A percentile compares a stretch with the other conserved stretches of the same genome.
Evolutionary conservation across 2,888 invertebrate species (phyloP).

Genomic region (Argynnis bischoffii): DNA sequence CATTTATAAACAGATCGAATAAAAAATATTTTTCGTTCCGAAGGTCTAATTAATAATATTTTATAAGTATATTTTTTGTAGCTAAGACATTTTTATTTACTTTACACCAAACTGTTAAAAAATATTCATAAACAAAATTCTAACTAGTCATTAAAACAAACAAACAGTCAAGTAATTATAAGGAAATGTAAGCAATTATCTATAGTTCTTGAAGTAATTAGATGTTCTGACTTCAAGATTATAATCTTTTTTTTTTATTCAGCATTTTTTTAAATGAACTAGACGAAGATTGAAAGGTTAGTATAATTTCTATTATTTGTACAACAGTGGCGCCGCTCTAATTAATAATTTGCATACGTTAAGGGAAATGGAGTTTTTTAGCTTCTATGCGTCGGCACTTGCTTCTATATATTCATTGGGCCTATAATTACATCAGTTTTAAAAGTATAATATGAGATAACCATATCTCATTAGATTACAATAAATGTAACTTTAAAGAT

Average conservation of each 20-base stretch:
- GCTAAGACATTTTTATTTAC: too few species aligned
- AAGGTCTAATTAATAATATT: too few species aligned
- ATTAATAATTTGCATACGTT: constrained; percentile 14
- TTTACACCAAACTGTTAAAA: not conserved
- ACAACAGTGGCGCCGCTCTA: constrained; percentile 9
- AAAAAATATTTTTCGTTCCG: too few species aligned
- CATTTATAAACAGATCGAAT: too few species aligned
- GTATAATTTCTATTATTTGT: constrained; percentile 5
- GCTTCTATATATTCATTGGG: too few species aligned
- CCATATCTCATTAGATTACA: too few species aligned
- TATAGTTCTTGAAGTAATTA: constrained; percentile 13
- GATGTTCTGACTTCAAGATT: constrained; percentile 4
- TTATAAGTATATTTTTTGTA: too few species aligned
- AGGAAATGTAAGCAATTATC: constrained; percentile 6
- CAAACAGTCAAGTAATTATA: constrained; percentile 1
- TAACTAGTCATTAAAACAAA: constrained; percentile 3
- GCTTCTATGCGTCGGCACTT: constrained; percentile 1
- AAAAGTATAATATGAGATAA: too few species aligned
- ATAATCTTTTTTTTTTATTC: constrained; percentile 3
- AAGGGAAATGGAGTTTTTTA: not conserved
- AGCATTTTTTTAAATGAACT: not conserved
- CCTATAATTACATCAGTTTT: too few species aligned
- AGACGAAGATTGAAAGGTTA: constrained; percentile 6
- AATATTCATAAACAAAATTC: constrained; percentile 2
- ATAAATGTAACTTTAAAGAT: too few species aligned